Percentiles rank a stretch among this genome's conserved stretches.
Evolutionary conservation across 2,888 invertebrate species (phyloP).

Genomic region (Dione vanillae): DNA sequence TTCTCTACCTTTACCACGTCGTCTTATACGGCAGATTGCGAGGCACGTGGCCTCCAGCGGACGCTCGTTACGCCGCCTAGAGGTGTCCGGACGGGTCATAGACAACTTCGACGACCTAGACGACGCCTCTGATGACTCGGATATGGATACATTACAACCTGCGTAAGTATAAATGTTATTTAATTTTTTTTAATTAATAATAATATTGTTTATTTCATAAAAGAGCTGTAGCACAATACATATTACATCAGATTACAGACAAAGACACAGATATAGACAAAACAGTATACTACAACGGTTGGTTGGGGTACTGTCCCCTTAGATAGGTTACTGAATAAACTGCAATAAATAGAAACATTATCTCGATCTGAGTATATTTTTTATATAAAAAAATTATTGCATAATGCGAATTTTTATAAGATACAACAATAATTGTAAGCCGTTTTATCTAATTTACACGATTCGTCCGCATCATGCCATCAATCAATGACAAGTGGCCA

Average conservation of each 20-base stretch:
- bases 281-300: too few species aligned
- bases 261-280: too few species aligned
- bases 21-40: constrained; percentile 79
- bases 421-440: constrained; percentile 23
- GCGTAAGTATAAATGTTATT: constrained; percentile 78
- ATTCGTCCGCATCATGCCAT: constrained; percentile 49
- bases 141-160: constrained; percentile 71
- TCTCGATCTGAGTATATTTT: too few species aligned
- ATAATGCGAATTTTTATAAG: constrained; percentile 11
- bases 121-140: constrained; percentile 74
- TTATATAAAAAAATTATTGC: too few species aligned
- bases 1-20: constrained; percentile 76
- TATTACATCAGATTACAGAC: too few species aligned
- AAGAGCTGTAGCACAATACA: too few species aligned
- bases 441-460: constrained; percentile 31
- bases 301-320: too few species aligned
- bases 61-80: constrained; percentile 77
- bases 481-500: constrained; percentile 65
- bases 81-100: constrained; percentile 79
- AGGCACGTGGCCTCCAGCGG: constrained; percentile 81
- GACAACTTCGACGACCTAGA: constrained; percentile 82
- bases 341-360: too few species aligned
- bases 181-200: too few species aligned
- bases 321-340: too few species aligned
- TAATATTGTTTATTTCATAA: too few species aligned